Evolutionary conservation across 2,113 vertebrate species (phyloP), one percentile per base, ranked within the genome.

Genomic region (Prionailurus bengalensis): DNA sequence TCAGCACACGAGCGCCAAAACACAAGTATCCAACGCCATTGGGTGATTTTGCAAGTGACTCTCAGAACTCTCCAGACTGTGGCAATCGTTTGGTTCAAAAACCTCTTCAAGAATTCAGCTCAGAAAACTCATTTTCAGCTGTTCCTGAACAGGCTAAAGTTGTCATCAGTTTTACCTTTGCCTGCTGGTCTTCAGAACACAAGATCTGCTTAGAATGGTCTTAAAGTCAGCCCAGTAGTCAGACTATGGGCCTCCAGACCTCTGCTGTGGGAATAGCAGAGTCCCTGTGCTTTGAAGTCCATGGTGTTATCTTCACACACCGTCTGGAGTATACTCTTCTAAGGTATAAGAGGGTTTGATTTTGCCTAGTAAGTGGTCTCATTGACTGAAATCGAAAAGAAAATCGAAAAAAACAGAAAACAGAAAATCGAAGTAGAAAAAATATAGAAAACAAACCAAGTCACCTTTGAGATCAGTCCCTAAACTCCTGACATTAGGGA

Each of bases 21-120:
- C 1, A 2, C 5, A 12, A 29, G 10, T 5, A 4, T 63, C 16
- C 1, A 17, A 61, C 25, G 79, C 74, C 4, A 0, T 1, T 4
- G 48, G 42, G 48, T 29, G 45, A 31, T 36, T 74, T 4, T 15
- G 5, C 74, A 48, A 88, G 48, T 16, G 13, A 29, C 68, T 68
- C 61, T 93, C 39, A 25, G 55, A 89, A 91, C 81, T 42, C 48
- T 80, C 66, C 48, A 13, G 66, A 55, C 7, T 3, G 36, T 48
- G 17, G 29, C 25, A 53, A 33, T 10, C 12, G 5, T 81, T 92
- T 4, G 1, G 5, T 39, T 74, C 66, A 27, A 81, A 89, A 70
- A 23, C 11, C 25, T 23, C 80, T 55, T 83, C 17, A 31, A 80
- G 65, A 82, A 76, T 61, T n/a, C 29, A 53, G 79, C n/a, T 81